Evolutionary conservation across 2,888 invertebrate species (phyloP).

Genomic region (Caenorhabditis sinica): DNA sequence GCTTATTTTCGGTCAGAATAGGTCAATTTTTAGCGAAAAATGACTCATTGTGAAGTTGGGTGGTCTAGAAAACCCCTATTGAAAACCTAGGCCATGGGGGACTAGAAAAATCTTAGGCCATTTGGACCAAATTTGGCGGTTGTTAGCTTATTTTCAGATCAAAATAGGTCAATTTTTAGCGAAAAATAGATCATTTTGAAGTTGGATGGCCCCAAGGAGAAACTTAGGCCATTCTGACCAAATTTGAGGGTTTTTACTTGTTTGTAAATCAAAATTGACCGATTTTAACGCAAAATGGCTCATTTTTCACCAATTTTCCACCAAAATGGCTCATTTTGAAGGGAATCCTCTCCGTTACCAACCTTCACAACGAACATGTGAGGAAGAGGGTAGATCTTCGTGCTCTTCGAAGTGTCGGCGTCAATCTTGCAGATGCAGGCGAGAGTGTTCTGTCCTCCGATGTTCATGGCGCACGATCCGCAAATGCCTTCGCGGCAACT

Average conservation of each 20-base stretch:
- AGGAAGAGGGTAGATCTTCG: conserved; percentile 95
- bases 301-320: no score
- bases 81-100: no score
- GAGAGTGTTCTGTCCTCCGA: conserved; percentile 95
- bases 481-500: conserved; percentile 98
- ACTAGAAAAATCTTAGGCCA: no score
- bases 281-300: neutral
- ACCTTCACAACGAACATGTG: conserved; percentile 99
- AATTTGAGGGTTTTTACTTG: no score
- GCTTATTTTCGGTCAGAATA: no score
- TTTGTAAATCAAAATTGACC: no score
- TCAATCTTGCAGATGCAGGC: conserved; percentile 98
- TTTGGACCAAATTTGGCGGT: no score
- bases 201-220: neutral
- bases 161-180: neutral
- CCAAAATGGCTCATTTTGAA: neutral
- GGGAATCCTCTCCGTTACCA: conserved; percentile 71
- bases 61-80: no score
- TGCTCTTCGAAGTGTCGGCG: conserved; percentile 88
- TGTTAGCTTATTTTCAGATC: conserved; percentile 6
- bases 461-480: conserved; percentile 99
- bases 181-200: no score
- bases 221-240: no score
- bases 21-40: no score
- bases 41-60: no score